These are phyloP conservation scores for Euzetes globulus DNA, from an alignment of 2,888 invertebrate genomes.

Conservation along the genomic window DNA sequence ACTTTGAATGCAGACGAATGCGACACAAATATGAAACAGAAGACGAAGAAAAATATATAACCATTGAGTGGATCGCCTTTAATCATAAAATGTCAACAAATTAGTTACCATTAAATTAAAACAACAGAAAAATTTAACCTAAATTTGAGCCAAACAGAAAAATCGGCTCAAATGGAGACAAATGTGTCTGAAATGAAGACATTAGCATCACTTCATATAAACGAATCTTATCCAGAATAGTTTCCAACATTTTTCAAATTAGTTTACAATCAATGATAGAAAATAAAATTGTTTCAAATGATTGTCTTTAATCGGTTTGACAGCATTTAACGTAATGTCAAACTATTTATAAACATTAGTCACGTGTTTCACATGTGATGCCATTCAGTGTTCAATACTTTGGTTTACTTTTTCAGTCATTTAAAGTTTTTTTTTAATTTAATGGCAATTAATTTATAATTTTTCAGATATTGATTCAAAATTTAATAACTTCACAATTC, in stretches of 20 bases:
- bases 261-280: no score
- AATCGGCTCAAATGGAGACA: not conserved
- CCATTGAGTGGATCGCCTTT: conserved; percentile 1
- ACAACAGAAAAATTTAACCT: no score
- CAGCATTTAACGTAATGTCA: not conserved
- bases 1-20: conserved; percentile 1
- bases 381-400: not conserved
- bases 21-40: not conserved
- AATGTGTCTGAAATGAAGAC: not conserved
- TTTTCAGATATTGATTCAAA: no score
- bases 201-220: not conserved
- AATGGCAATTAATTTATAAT: no score
- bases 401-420: no score
- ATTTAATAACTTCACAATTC: not conserved
- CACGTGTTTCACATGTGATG: not conserved
- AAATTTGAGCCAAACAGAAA: conserved; percentile 1
- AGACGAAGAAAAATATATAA: not conserved
- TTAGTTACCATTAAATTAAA: no score
- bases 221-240: not conserved
- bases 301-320: not conserved
- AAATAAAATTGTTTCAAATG: not conserved
- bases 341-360: not conserved
- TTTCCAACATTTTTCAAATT: not conserved
- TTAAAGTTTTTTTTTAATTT: no score
- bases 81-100: no score